Base-by-base conservation (phyloP, 2,113 vertebrate genomes). In the Callaeas wilsoni region DNA sequence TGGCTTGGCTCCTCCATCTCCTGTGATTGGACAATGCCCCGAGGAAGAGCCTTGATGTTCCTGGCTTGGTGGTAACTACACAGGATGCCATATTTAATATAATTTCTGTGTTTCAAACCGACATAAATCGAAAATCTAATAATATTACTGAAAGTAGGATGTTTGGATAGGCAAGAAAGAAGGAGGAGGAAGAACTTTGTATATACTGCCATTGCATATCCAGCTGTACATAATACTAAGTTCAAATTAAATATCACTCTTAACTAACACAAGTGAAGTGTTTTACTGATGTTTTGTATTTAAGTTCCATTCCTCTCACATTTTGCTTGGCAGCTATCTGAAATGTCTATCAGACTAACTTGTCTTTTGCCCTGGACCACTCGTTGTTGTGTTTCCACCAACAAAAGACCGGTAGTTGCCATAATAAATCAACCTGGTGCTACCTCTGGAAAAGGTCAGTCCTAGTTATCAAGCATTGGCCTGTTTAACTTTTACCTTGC, bases 1-100 rank as follows among this genome's bases (percentile, higher is more conserved):
- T 0, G 2, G 12, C 50, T 80, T 74, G 49, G 23, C 32, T 90
- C 32, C 52, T 42, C 13, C 46, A 52, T 85, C 44, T 83, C 19
- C 37, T 21, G 46, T 15, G 25, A 29, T 21, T 4, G 3, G 59
- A 21, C 0, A 7, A 4, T 42, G 33, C 6, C 25, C 23, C 3
- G 2, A 30, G 46, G 8, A 74, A 67, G 8, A 92, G 26, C 32
- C 67, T 60, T 29, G 27, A 13, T 46, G 7, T 13, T 65, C 2
- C 1, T 56, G 69, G 32, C n/a, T 89, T 9, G 1, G 41, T 23
- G 21, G 19, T 47, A 55, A 25, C 32, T 21, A 21, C 2, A 0
- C 7, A 19, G 32, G 14, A 32, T 78, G 15, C 7, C n/a, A 1
- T 19, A 20, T 37, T 73, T 46, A 57, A 84, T 17, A 25, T 14